These are phyloP conservation scores for Drosophila formosana DNA, from an alignment of 2,888 invertebrate species.

Conservation along the genomic window DNA sequence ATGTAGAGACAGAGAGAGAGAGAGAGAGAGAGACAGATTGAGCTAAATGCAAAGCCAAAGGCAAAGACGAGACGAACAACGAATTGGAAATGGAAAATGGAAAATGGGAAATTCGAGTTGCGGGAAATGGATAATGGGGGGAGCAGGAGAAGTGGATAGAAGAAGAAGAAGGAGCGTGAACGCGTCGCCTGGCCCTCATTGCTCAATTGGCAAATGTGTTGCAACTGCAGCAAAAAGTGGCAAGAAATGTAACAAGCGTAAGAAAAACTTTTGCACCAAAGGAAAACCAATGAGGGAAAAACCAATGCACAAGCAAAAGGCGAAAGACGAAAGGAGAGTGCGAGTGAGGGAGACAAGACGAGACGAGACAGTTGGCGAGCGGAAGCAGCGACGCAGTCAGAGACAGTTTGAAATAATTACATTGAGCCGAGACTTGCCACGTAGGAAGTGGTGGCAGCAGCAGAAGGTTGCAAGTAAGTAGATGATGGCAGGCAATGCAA, in stretches of 20 bases:
- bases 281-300: slow-evolving; percentile 48
- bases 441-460: neutral
- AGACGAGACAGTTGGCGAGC: slow-evolving; percentile 51
- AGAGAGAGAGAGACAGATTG: slow-evolving; percentile 6
- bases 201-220: slow-evolving; percentile 73
- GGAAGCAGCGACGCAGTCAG: slow-evolving; percentile 59
- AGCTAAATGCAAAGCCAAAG: slow-evolving; percentile 9
- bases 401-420: slow-evolving; percentile 79
- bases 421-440: slow-evolving; percentile 43
- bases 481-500: slow-evolving; percentile 12
- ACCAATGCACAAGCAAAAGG: slow-evolving; percentile 42
- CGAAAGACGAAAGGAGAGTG: slow-evolving; percentile 19
- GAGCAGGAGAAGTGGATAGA: no score
- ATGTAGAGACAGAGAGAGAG: neutral
- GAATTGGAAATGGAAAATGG: slow-evolving; percentile 21
- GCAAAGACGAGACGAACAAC: neutral
- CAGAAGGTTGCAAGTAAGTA: slow-evolving; percentile 27
- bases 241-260: slow-evolving; percentile 67
- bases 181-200: slow-evolving; percentile 59
- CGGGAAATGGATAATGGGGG: neutral
- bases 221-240: slow-evolving; percentile 53
- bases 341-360: slow-evolving; percentile 26
- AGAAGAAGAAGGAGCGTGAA: slow-evolving; percentile 23
- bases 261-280: slow-evolving; percentile 67
- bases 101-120: slow-evolving; percentile 20